phyloP scores from a whole-genome alignment of 2,113 vertebrate genomes.

The Oriolus oriolus region DNA sequence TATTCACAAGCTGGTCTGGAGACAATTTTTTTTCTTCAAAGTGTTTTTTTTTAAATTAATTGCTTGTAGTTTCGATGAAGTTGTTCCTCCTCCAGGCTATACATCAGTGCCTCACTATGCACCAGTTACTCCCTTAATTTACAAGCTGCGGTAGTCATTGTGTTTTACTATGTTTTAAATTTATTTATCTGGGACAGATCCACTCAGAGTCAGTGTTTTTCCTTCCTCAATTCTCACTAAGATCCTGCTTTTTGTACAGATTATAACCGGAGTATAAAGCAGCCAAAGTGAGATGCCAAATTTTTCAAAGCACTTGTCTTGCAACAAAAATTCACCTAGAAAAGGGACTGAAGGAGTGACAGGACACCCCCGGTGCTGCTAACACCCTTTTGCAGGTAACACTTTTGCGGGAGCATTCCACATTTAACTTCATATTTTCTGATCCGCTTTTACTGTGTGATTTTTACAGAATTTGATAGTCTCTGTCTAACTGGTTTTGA shows the following conservation, averaged over 20 bases:
- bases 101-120: constrained; percentile 22
- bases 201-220: neutral
- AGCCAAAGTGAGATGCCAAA: neutral
- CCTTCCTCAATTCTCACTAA: neutral
- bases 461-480: neutral
- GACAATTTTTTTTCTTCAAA: constrained; percentile 55
- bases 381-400: neutral
- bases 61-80: constrained; percentile 38
- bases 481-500: neutral
- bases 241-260: neutral
- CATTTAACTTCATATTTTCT: neutral
- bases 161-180: constrained; percentile 13
- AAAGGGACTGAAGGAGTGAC: neutral
- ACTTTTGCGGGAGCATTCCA: neutral
- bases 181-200: constrained; percentile 45
- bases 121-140: constrained; percentile 37
- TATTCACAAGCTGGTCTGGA: constrained; percentile 54
- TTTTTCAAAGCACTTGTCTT: neutral
- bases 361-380: neutral
- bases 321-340: neutral
- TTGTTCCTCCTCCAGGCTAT: constrained; percentile 31
- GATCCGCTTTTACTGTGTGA: neutral
- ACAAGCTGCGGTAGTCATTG: constrained; percentile 23
- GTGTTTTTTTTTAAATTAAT: neutral
- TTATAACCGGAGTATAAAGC: neutral